Evolutionary conservation across 2,113 vertebrate species (phyloP), one percentile per base, ranked within the genome.

Genomic region (Hemicordylus capensis): DNA sequence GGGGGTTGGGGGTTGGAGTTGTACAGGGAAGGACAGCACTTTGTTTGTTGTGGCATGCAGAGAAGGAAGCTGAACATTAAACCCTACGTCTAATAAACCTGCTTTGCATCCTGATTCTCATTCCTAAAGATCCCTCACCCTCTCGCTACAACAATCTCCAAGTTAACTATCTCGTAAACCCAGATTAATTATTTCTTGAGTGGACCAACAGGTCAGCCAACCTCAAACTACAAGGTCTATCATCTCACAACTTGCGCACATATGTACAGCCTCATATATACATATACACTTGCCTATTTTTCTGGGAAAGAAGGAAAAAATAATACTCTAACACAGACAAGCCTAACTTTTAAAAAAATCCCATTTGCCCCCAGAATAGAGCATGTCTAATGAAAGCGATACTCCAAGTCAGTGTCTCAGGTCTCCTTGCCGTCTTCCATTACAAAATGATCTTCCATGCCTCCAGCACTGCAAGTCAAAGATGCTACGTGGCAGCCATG

Each of bases 371-470:
- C 61, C 44, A 24, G 46, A 87, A 37, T 22, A 82, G 56, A 76
- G 11, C 8, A 28, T 75, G 15, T 8, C 56, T 87, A 81, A 89
- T 28, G 19, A 90, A 89, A 93, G 80, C 44, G 6, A 58, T 83
- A 84, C 73, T 59, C 59, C 31, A 1, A 0, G 48, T 9, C 12
- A 51, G 51, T 56, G 56, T 59, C 73, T 81, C 0, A 0, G 48
- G 58, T 28, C 24, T 34, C 46, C 85, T 61, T 86, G 46, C 20
- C 56, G 70, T 81, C 2, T 79, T 64, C 67, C 80, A 84, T 76
- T 76, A 64, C 11, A 72, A 73, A 39, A 70, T 0, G 78, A 81
- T 48, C 56, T 76, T 58, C 80, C 78, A 70, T 20, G 58, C 85
- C 83, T 90, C 22, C 37, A 67, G 85, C n/a, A 63, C 31, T n/a